phyloP scores from a whole-genome alignment of 2,888 invertebrate species.

The Chrysomela aeneicollis region DNA sequence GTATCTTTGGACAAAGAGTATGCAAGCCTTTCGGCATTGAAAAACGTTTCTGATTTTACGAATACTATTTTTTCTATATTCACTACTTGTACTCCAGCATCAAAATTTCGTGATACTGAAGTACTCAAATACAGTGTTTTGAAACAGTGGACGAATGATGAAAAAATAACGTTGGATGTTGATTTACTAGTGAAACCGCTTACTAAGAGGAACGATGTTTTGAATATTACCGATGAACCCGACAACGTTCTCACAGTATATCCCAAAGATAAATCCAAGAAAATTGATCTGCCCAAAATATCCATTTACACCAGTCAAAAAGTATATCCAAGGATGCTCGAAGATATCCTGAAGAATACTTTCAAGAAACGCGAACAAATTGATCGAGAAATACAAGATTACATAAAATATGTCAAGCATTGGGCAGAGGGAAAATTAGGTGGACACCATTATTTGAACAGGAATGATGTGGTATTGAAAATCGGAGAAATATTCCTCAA shows the following conservation, averaged over 20 bases:
- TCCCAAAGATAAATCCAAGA: conserved; percentile 23
- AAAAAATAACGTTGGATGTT: conserved; percentile 4
- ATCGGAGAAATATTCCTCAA: conserved; percentile 42
- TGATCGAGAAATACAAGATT: conserved; percentile 16
- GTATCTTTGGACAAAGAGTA: conserved; percentile 34
- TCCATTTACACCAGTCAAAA: conserved; percentile 42
- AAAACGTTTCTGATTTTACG: conserved; percentile 18
- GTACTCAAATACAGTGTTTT: neutral
- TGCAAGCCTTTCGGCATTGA: conserved; percentile 19
- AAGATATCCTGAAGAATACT: conserved; percentile 33
- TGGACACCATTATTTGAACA: conserved; percentile 43
- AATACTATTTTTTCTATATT: conserved; percentile 34
- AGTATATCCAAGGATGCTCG: conserved; percentile 20
- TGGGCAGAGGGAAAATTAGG: conserved; percentile 43
- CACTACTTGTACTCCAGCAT: conserved; percentile 28
- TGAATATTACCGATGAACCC: conserved; percentile 31
- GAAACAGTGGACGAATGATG: conserved; percentile 19
- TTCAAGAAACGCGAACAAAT: conserved; percentile 18
- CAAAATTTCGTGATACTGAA: conserved; percentile 23
- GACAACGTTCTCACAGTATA: conserved; percentile 33
- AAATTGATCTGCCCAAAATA: conserved; percentile 33
- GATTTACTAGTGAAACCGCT: conserved; percentile 15
- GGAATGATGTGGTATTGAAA: conserved; percentile 44
- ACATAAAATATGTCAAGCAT: conserved; percentile 40
- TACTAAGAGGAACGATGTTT: conserved; percentile 27